Conservation (phyloP, 2,797 vertebrate genomes). For the Chrosomus eos region DNA sequence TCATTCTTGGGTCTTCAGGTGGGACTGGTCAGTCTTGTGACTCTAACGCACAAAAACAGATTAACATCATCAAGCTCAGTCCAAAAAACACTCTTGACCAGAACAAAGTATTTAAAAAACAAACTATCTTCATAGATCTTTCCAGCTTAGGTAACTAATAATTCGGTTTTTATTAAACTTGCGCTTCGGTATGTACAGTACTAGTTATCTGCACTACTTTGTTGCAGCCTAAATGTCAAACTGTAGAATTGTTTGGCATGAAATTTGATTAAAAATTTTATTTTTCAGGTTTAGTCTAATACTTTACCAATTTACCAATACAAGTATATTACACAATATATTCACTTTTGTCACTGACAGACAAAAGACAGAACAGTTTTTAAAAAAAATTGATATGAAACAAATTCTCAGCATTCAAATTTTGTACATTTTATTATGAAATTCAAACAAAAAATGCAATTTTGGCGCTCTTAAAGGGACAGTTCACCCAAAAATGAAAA, state of each 20-base stretch:
- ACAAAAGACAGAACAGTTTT: too few relatives aligned
- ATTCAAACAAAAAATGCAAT: too few relatives aligned
- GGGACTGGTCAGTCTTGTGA: constrained; percentile 30
- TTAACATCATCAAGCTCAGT: neutral
- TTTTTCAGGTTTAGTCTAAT: neutral
- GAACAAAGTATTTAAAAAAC: neutral
- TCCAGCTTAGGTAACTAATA: neutral
- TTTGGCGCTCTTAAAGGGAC: too few relatives aligned
- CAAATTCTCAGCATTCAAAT: too few relatives aligned
- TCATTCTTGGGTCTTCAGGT: constrained; percentile 26
- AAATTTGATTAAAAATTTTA: neutral
- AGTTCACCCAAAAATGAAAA: too few relatives aligned
- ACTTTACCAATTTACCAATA: too few relatives aligned
- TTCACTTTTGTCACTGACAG: too few relatives aligned
- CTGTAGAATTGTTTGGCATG: neutral
- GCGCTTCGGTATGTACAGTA: neutral
- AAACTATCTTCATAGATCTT: neutral
- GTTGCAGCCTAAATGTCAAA: neutral
- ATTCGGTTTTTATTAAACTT: neutral
- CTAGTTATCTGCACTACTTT: neutral
- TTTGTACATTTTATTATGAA: too few relatives aligned
- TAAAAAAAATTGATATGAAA: too few relatives aligned
- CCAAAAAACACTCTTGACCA: neutral
- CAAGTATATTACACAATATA: too few relatives aligned
- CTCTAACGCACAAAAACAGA: constrained; percentile 1